Percentiles rank a stretch among this genome's conserved stretches.
These are phyloP conservation scores for Coenonympha arcania DNA, from an alignment of 2,888 invertebrate genomes.

Conservation along the genomic window DNA sequence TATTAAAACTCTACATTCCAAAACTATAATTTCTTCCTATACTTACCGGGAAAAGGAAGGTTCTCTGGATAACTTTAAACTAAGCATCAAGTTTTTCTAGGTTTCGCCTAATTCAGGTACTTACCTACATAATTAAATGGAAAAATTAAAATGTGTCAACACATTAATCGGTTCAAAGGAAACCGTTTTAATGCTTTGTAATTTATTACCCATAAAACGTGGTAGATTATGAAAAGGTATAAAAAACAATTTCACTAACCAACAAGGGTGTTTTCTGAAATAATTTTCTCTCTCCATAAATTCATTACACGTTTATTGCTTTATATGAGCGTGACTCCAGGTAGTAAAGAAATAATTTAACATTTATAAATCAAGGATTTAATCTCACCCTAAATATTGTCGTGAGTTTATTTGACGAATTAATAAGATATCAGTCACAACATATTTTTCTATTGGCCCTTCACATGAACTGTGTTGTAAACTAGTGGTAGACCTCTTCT, in stretches of 20 bases:
- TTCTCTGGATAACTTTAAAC: too few species aligned
- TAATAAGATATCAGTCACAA: slow-evolving; percentile 32
- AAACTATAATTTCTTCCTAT: too few species aligned
- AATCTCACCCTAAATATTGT: slow-evolving; percentile 31
- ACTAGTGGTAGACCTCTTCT: too few species aligned
- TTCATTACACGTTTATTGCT: slow-evolving; percentile 37
- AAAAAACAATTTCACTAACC: slow-evolving; percentile 31
- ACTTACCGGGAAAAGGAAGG: too few species aligned
- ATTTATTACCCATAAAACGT: slow-evolving; percentile 21
- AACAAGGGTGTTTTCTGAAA: slow-evolving; percentile 28
- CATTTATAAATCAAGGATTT: slow-evolving; percentile 40
- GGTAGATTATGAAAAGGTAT: slow-evolving; percentile 26
- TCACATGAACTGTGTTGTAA: not conserved
- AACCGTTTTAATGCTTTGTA: slow-evolving; percentile 10
- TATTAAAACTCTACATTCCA: too few species aligned
- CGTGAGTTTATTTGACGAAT: slow-evolving; percentile 30
- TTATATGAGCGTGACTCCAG: slow-evolving; percentile 42
- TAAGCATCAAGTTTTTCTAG: not conserved
- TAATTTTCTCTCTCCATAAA: slow-evolving; percentile 30
- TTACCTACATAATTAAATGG: too few species aligned
- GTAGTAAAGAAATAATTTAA: slow-evolving; percentile 41
- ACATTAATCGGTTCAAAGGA: slow-evolving; percentile 17
- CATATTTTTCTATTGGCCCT: slow-evolving; percentile 14
- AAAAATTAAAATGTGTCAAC: slow-evolving; percentile 11
- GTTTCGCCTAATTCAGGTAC: not conserved